Evolutionary conservation across 2,888 invertebrate genomes (phyloP).

Genomic region (Caenorhabditis japonica): DNA sequence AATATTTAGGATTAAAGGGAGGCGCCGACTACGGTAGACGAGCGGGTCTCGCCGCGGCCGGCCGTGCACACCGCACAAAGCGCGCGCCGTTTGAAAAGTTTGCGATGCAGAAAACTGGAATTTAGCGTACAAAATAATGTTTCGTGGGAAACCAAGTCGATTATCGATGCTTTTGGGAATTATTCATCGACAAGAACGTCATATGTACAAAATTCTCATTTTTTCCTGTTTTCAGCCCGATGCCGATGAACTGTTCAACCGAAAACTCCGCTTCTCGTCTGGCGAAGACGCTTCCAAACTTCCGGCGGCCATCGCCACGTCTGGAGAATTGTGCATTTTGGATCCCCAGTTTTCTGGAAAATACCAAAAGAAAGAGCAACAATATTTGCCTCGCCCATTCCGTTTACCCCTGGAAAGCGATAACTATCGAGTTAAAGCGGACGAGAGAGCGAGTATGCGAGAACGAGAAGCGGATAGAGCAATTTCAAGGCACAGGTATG

Average conservation of each 20-base stretch:
- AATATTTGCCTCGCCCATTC: slow-evolving; percentile 74
- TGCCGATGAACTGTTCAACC: slow-evolving; percentile 78
- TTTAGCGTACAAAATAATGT: too few relatives aligned
- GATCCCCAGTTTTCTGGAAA: slow-evolving; percentile 76
- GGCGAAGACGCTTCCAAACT: slow-evolving; percentile 88
- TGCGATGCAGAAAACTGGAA: too few relatives aligned
- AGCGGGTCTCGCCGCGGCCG: too few relatives aligned
- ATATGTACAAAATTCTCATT: too few relatives aligned
- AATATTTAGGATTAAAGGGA: too few relatives aligned
- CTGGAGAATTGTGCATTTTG: slow-evolving; percentile 87
- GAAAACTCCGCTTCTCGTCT: slow-evolving; percentile 83
- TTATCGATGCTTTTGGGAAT: too few relatives aligned
- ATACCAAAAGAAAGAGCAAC: slow-evolving; percentile 62
- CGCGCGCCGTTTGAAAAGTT: too few relatives aligned
- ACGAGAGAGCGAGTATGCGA: slow-evolving; percentile 36
- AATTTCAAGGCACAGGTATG: slow-evolving; percentile 50
- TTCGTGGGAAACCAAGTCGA: too few relatives aligned
- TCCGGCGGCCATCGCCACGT: slow-evolving; percentile 84
- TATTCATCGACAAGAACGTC: too few relatives aligned
- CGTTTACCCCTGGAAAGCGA: slow-evolving; percentile 64
- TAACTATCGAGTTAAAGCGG: slow-evolving; percentile 55
- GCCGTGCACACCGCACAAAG: too few relatives aligned
- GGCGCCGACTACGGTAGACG: too few relatives aligned
- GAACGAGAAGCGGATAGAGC: slow-evolving; percentile 46
- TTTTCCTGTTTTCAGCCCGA: slow-evolving; percentile 80